Base-by-base conservation (phyloP, 1,140 invertebrate genomes). In the Lepidostoma basale region DNA sequence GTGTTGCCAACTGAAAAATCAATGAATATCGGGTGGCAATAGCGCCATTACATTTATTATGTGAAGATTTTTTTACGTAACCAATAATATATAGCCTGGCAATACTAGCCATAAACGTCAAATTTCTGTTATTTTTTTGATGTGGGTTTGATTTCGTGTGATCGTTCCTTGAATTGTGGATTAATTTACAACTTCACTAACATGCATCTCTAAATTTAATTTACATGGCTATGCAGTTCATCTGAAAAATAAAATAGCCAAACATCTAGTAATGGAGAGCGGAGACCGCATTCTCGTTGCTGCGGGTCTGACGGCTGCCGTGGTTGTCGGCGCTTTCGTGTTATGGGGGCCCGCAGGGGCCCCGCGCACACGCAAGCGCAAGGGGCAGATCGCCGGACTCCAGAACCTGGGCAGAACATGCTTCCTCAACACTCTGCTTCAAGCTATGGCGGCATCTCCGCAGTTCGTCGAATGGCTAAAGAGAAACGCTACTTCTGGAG, bases 381-480 rank as follows among this genome's bases (percentile, higher is more conserved):
- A 86, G 77, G 91, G 91, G 23, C 87, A 90, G 75, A 86, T 94
- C 52, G 85, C 90, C 62, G 93, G 93, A 12, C 84, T 96, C 4
- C 88, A 89, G 66, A 96, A 96, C 84, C 85, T 94, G 65, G 93
- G 93, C 33, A 88, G 90, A 66, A 94, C 93, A 9, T 96, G 94
- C 76, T 95, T 95, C 78, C 79, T 96, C 6, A 95, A 95, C 81
- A 92, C 92, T 0, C 78, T 96, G 20, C 78, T 96, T 10, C 94
- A 96, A 82, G 90, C 92, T 6, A 76, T 95, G 23, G 91, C 92
- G 25, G 88, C 93, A 10, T 95, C 90, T 77, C 89, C 92, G 64
- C 87, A 86, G 47, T 92, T 96, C 75, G 86, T 91, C 26, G 84
- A 85, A 6, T 97, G 94, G 94, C 78, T 97, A n/a, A 85, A 85